These are phyloP conservation scores for Boulengeromyrus knoepffleri DNA, from an alignment of 2,113 vertebrate species.

Conservation along the genomic window DNA sequence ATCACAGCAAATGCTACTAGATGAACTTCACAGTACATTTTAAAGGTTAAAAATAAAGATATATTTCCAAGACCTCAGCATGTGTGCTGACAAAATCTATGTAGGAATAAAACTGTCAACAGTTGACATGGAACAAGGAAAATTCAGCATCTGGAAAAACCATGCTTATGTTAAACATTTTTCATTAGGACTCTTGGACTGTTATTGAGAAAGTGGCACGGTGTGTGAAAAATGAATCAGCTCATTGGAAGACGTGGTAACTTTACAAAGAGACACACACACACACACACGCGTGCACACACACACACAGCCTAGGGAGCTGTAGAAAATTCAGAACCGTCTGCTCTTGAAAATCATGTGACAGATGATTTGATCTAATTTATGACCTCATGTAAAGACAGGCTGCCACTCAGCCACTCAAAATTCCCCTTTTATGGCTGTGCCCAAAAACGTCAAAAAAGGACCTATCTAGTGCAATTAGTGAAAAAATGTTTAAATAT, in stretches of 20 bases:
- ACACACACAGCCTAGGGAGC: neutral
- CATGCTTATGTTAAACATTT: neutral
- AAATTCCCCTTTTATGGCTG: neutral
- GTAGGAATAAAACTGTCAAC: constrained; percentile 9
- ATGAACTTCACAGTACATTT: neutral
- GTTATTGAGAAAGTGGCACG: neutral
- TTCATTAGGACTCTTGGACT: constrained; percentile 6
- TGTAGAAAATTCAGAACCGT: neutral
- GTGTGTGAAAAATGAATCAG: neutral
- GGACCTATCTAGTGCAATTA: neutral
- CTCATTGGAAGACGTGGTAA: neutral
- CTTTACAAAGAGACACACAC: neutral
- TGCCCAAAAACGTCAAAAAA: constrained; percentile 16
- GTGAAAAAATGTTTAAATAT: neutral
- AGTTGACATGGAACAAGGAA: constrained; percentile 1
- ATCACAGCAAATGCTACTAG: neutral
- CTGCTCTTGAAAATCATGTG: neutral
- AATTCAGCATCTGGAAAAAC: neutral
- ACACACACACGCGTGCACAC: neutral
- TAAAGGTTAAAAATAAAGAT: constrained; percentile 5
- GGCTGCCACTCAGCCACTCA: neutral
- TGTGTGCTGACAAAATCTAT: neutral
- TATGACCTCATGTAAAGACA: neutral
- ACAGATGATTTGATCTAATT: neutral
- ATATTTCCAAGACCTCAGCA: constrained; percentile 3